phyloP scores from a whole-genome alignment of 2,797 vertebrate genomes.

The Sus cebifrons region DNA sequence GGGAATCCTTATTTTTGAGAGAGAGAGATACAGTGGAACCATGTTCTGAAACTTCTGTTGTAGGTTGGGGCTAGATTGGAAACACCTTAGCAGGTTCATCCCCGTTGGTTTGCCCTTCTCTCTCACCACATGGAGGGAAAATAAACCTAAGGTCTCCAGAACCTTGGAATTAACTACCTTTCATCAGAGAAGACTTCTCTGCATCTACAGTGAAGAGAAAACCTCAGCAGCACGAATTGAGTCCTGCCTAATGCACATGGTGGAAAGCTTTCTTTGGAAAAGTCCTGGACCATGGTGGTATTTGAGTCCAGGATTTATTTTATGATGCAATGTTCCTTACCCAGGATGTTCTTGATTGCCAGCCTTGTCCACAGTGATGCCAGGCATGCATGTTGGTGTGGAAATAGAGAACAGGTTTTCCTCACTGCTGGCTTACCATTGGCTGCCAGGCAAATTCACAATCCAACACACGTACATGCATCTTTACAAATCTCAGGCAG shows the following conservation, averaged over 20 bases:
- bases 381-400: not conserved
- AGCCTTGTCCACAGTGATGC: conserved; percentile 62
- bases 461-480: conserved; percentile 48
- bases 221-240: conserved; percentile 40
- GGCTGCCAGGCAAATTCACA: conserved; percentile 71
- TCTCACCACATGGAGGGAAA: not conserved
- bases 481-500: conserved; percentile 78
- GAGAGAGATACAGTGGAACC: not conserved
- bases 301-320: conserved; percentile 71
- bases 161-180: not conserved
- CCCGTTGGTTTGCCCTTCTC: not conserved
- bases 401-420: conserved; percentile 59
- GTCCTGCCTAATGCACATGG: conserved; percentile 35
- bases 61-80: not conserved
- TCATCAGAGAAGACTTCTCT: conserved; percentile 30
- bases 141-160: not conserved
- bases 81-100: not conserved
- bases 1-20: not conserved
- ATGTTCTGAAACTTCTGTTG: not conserved
- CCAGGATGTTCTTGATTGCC: conserved; percentile 51
- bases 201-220: conserved; percentile 12
- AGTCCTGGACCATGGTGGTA: not conserved
- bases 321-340: conserved; percentile 69
- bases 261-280: conserved; percentile 78
- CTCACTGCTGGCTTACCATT: conserved; percentile 10